Evolutionary conservation across 1,140 invertebrate species (phyloP).

Genomic region (Trinorchestia longiramus): DNA sequence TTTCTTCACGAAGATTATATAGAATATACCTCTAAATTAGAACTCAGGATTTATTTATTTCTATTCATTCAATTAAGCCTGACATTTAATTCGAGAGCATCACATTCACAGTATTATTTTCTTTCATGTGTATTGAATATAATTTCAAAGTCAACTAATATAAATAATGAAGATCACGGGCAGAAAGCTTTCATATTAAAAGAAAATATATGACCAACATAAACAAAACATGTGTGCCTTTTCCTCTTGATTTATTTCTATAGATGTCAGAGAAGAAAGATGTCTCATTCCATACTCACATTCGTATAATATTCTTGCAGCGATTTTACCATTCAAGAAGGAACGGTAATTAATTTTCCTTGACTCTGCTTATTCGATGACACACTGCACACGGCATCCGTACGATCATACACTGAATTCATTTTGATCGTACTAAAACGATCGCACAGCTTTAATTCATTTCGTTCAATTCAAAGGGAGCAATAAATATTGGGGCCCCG

Average conservation of each 20-base stretch:
- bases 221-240: background rate
- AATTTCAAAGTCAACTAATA: too few species aligned
- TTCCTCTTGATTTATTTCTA: background rate
- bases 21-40: too few species aligned
- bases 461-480: background rate
- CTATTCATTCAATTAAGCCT: too few species aligned
- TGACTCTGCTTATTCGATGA: background rate
- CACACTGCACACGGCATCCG: background rate
- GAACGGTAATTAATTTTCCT: background rate
- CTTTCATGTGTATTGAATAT: too few species aligned
- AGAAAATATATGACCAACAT: background rate
- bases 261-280: background rate
- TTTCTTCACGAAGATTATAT: too few species aligned
- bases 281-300: background rate
- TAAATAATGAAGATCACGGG: too few species aligned
- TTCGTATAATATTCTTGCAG: background rate
- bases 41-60: too few species aligned
- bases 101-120: too few species aligned
- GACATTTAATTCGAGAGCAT: too few species aligned
- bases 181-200: background rate
- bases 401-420: background rate
- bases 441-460: background rate
- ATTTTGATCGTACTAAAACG: background rate
- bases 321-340: background rate
- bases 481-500: background rate